Conservation (phyloP, 2,888 invertebrate genomes). For the Cylloceria caligata region DNA sequence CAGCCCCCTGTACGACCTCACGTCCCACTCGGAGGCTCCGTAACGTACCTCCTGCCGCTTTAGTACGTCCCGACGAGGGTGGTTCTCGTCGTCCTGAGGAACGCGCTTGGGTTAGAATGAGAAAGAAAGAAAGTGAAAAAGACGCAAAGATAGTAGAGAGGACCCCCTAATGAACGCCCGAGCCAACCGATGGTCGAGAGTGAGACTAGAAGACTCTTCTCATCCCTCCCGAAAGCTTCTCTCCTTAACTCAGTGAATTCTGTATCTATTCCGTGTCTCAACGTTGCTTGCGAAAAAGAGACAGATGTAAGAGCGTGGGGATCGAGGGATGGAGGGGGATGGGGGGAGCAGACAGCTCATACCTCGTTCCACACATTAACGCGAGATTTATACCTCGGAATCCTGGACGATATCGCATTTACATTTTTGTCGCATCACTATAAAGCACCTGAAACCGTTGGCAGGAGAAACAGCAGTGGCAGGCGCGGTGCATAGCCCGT, state of each 20-base stretch:
- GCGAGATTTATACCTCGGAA: constrained; percentile 82
- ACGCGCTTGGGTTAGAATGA: constrained; percentile 43
- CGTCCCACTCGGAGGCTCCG: constrained; percentile 65
- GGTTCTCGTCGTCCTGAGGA: constrained; percentile 40
- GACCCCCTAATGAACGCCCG: constrained; percentile 80
- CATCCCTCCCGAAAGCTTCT: constrained; percentile 48
- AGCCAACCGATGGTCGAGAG: constrained; percentile 41
- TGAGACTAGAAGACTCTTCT: constrained; percentile 48
- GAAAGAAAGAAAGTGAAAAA: constrained; percentile 65
- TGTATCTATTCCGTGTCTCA: constrained; percentile 35
- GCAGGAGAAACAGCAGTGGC: constrained; percentile 43
- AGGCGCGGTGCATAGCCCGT: constrained; percentile 60
- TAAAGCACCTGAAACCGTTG: constrained; percentile 77
- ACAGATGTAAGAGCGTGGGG: constrained; percentile 11
- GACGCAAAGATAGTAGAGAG: constrained; percentile 61
- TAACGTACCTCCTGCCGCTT: constrained; percentile 58
- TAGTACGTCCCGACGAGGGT: constrained; percentile 59
- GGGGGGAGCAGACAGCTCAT: constrained; percentile 69
- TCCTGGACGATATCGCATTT: constrained; percentile 83
- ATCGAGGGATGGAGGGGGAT: too few relatives aligned
- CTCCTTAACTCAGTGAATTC: constrained; percentile 47
- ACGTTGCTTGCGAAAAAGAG: constrained; percentile 24
- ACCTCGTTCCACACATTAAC: constrained; percentile 81
- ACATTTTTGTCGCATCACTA: constrained; percentile 84
- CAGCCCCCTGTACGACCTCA: constrained; percentile 63